Conservation (phyloP, 2,888 invertebrate genomes). For the Thalpophila matura region DNA sequence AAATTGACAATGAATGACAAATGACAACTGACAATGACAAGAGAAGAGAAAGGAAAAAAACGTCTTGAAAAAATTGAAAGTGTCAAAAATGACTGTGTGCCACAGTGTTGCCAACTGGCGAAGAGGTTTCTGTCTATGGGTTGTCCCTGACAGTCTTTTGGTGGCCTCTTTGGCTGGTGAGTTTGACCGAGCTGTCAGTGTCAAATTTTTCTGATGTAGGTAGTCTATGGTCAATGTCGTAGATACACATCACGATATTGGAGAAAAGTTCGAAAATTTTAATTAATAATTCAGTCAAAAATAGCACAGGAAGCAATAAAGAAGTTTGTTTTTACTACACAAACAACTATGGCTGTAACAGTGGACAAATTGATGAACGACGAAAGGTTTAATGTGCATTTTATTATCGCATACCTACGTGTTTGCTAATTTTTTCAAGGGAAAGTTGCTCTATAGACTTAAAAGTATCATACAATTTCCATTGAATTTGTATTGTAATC, state of each 20-base stretch:
- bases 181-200: conserved; percentile 33
- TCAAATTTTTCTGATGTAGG: conserved; percentile 42
- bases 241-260: conserved; percentile 73
- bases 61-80: too few species aligned
- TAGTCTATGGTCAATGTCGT: conserved; percentile 66
- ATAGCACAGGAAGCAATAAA: conserved; percentile 47
- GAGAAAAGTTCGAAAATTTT: conserved; percentile 72
- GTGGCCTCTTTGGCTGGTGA: too few species aligned
- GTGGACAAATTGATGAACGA: conserved; percentile 86
- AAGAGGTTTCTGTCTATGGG: conserved; percentile 11
- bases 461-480: conserved; percentile 35
- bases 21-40: too few species aligned
- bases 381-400: conserved; percentile 78
- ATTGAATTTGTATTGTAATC: conserved; percentile 37
- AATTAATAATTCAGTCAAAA: conserved; percentile 63
- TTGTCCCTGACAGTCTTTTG: conserved; percentile 8
- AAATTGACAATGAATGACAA: too few species aligned
- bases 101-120: too few species aligned
- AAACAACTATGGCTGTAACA: conserved; percentile 81
- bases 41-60: too few species aligned
- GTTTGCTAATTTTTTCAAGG: conserved; percentile 71
- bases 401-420: conserved; percentile 57
- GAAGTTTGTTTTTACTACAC: conserved; percentile 51
- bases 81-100: too few species aligned
- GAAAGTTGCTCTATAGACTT: conserved; percentile 74